Percentiles rank a stretch among this genome's conserved stretches.
Evolutionary conservation across 2,797 vertebrate species (phyloP).

Genomic region (Ciconia nigra): DNA sequence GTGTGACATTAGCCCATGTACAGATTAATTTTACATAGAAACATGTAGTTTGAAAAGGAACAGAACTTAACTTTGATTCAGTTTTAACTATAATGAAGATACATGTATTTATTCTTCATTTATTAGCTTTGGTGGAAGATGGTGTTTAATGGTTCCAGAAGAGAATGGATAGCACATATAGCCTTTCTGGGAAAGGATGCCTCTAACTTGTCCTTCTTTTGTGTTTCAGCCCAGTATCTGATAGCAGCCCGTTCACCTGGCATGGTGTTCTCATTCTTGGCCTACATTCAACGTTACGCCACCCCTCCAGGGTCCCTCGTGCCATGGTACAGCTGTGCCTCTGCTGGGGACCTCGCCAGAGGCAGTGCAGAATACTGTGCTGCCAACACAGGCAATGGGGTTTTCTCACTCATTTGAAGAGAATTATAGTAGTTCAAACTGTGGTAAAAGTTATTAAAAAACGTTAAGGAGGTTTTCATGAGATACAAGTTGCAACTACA

Average conservation of each 20-base stretch:
- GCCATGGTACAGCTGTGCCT: background rate
- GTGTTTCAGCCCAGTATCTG: background rate
- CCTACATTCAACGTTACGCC: background rate
- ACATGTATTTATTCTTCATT: background rate
- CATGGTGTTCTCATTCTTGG: background rate
- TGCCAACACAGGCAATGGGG: background rate
- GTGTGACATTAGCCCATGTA: background rate
- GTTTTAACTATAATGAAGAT: background rate
- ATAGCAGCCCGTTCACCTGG: background rate
- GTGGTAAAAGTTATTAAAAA: background rate
- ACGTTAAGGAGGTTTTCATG: background rate
- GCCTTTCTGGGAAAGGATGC: background rate
- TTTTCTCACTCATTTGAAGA: background rate
- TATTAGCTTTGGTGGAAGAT: background rate
- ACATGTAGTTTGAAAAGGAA: background rate
- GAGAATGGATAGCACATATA: background rate
- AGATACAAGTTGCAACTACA: background rate
- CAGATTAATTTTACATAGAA: background rate
- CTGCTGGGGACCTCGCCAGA: background rate
- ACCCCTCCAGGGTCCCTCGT: background rate
- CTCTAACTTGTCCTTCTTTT: background rate
- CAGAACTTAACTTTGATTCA: background rate
- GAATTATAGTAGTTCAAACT: background rate
- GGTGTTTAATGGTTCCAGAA: background rate
- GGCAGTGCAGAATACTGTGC: background rate